A percentile compares a stretch with the other conserved stretches of the same genome.
These are phyloP conservation scores for Pogonocherus hispidulus DNA, from an alignment of 2,888 invertebrate genomes.

Conservation along the genomic window DNA sequence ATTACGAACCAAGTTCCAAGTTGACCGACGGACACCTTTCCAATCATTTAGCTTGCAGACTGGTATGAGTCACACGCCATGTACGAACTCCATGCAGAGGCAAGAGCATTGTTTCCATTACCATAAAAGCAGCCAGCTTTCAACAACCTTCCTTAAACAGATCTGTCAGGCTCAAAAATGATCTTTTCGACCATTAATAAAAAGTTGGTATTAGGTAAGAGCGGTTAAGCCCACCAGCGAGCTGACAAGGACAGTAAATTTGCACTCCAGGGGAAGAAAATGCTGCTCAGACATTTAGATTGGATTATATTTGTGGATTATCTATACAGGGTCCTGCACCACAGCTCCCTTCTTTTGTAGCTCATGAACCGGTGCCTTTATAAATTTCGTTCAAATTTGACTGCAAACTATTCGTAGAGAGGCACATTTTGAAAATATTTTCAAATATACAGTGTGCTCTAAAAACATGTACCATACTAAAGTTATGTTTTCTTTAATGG, in stretches of 20 bases:
- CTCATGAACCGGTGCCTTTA: no score
- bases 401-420: no score
- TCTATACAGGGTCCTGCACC: no score
- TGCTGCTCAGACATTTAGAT: no score
- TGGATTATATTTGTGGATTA: no score
- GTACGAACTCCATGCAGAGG: background rate
- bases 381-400: no score
- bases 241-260: background rate
- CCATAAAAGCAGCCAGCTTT: slow-evolving; percentile 17
- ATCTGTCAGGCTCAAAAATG: background rate
- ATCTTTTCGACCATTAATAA: background rate
- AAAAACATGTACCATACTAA: no score
- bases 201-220: background rate
- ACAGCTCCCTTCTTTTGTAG: no score
- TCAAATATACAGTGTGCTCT: no score
- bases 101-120: background rate
- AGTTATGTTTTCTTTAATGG: no score
- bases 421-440: no score
- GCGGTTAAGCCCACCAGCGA: background rate
- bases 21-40: background rate
- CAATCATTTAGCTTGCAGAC: slow-evolving; percentile 15
- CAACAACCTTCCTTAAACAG: slow-evolving; percentile 19
- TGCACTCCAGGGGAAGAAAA: background rate
- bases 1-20: background rate
- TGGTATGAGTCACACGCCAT: slow-evolving; percentile 9